Conservation (phyloP, 2,888 invertebrate species). For the Apotomis turbidana region DNA sequence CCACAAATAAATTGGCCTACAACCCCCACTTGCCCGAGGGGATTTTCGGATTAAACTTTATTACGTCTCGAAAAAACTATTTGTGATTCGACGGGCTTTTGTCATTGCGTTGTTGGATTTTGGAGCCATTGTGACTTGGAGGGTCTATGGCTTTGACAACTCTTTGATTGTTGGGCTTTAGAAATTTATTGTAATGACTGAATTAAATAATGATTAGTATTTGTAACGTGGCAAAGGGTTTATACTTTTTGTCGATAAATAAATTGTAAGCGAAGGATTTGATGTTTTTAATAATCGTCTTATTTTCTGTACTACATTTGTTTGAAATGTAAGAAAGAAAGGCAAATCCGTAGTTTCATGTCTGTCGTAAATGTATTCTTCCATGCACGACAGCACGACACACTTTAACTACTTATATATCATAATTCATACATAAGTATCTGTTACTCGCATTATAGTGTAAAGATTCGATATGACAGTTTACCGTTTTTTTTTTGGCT, state of each 20-base stretch:
- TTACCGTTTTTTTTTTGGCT: no score
- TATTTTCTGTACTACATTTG: background rate
- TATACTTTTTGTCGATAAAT: background rate
- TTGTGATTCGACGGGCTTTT: conserved; percentile 49
- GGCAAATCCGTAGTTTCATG: no score
- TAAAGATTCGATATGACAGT: no score
- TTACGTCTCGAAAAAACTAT: conserved; percentile 57
- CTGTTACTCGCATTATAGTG: no score
- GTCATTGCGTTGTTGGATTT: conserved; percentile 48
- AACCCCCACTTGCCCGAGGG: conserved; percentile 65
- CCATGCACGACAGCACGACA: no score
- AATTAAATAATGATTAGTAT: conserved; percentile 14
- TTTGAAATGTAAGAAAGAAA: no score
- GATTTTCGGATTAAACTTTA: conserved; percentile 75
- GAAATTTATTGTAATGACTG: conserved; percentile 5
- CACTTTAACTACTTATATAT: no score
- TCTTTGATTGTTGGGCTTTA: conserved; percentile 9
- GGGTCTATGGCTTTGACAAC: conserved; percentile 30
- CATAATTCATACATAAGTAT: no score
- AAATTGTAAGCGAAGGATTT: no score
- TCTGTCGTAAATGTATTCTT: no score
- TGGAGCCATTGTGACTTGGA: conserved; percentile 15
- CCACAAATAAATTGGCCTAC: conserved; percentile 71
- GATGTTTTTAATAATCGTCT: background rate
- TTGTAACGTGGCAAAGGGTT: conserved; percentile 10